Percentiles rank a stretch among this genome's conserved stretches.
Conservation (phyloP, 2,888 invertebrate species). For the Eupithecia tripunctaria region DNA sequence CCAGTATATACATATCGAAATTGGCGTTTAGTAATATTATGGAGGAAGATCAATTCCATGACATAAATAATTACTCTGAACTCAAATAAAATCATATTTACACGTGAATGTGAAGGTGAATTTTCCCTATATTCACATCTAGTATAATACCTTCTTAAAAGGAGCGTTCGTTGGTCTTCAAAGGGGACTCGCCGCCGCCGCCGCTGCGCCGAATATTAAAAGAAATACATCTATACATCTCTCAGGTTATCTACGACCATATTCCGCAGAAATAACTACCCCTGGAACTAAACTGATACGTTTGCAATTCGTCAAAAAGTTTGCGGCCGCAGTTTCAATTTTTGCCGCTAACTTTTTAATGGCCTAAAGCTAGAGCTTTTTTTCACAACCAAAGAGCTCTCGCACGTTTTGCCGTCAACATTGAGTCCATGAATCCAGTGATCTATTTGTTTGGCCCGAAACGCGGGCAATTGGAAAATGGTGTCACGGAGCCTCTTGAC, state of each 20-base stretch:
- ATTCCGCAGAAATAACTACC: neutral
- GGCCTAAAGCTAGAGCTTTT: conserved; percentile 1
- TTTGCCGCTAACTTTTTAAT: neutral
- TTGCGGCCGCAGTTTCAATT: neutral
- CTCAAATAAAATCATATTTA: neutral
- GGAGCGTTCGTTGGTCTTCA: neutral
- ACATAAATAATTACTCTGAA: neutral
- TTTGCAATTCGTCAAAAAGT: neutral
- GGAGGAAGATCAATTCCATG: neutral
- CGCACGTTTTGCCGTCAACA: conserved; percentile 31
- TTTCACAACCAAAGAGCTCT: neutral
- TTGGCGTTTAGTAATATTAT: neutral
- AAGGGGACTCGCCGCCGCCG: neutral
- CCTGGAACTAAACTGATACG: neutral
- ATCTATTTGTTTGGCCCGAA: conserved; percentile 70
- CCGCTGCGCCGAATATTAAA: too few relatives aligned
- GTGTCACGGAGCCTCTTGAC: conserved; percentile 71
- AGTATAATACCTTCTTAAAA: neutral
- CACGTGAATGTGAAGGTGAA: too few relatives aligned
- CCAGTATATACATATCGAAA: neutral
- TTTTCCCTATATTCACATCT: neutral
- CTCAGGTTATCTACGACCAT: neutral
- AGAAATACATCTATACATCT: too few relatives aligned
- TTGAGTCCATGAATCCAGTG: conserved; percentile 49
- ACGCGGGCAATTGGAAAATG: conserved; percentile 73